Base-by-base conservation (phyloP, 2,888 invertebrate genomes). In the Sinohyriopsis cumingii region DNA sequence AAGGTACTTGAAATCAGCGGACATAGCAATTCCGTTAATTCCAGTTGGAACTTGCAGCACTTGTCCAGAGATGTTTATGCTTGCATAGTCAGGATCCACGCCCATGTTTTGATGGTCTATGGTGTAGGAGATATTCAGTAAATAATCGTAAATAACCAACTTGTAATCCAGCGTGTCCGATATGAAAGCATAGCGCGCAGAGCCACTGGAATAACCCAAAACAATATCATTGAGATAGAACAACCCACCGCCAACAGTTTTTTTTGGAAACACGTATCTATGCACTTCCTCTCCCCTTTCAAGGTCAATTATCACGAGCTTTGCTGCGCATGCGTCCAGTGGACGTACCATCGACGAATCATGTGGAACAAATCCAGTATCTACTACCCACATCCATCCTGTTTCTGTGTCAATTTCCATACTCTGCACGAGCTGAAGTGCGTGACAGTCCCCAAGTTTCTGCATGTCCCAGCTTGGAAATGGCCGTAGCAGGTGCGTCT, bases 201-300 rank as follows among this genome's bases (percentile, higher is more conserved):
- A 63, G 7, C 69, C 64, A 53, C 73, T 65, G 18, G 67, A 60
- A 65, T 75, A 78, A 24, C 77, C 77, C 24, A 83, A 61, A 22
- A 83, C 83, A 1, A 83, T 65, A 55, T 83, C 83, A 57, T 82
- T 81, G n/a, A 83, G 70, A 63, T 79, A 83, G 61, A 69, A 79
- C 19, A 68, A 59, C 22, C 73, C 76, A 7, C 28, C 60, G 12
- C 77, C 77, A 5, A 71, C 68, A 5, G 76, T 68, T 5, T n/a
- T 57, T 9, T 53, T 28, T 1, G 81, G 76, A 59, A 83, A 82
- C 12, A 55, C 54, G 64, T 80, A 77, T 0, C 78, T 67, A 59
- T 71, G 73, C 6, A 81, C 67, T 55, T 77, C 77, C 45, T 24
- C 20, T 19, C 76, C 62, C 4, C 70, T 72, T 28, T 77, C 65